Conservation (phyloP, 2,888 invertebrate genomes). For the Thecophora atra region DNA sequence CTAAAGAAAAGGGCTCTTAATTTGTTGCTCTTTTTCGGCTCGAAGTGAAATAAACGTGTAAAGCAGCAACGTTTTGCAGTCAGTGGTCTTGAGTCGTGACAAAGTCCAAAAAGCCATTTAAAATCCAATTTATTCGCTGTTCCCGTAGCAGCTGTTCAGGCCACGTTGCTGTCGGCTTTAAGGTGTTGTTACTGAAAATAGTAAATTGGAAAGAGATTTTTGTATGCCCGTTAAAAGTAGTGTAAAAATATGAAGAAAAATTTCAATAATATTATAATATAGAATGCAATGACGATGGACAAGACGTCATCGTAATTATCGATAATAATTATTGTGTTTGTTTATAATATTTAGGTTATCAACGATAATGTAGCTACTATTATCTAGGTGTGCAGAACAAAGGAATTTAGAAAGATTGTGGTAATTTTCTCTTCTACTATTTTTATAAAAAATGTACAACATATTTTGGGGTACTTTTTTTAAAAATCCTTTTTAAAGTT, state of each 20-base stretch:
- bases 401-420: no score
- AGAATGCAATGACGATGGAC: no score
- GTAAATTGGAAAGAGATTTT: not conserved
- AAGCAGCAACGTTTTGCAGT: not conserved
- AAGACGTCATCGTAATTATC: no score
- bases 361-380: no score
- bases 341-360: no score
- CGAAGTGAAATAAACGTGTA: not conserved
- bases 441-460: not conserved
- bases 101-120: constrained; percentile 35
- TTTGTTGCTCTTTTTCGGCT: not conserved
- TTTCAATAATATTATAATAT: not conserved
- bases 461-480: no score
- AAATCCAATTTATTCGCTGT: constrained; percentile 37
- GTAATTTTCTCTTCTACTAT: no score
- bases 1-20: not conserved
- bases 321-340: no score
- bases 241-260: not conserved
- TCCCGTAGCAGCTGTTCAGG: not conserved
- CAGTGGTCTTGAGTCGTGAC: constrained; percentile 34
- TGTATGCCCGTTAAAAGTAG: not conserved
- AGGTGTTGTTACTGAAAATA: constrained; percentile 12
- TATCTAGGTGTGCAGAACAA: no score
- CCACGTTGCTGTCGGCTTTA: not conserved
- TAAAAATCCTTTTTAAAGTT: not conserved